Conservation (phyloP, 2,888 invertebrate genomes). For the Sphecodes monilicornis region DNA sequence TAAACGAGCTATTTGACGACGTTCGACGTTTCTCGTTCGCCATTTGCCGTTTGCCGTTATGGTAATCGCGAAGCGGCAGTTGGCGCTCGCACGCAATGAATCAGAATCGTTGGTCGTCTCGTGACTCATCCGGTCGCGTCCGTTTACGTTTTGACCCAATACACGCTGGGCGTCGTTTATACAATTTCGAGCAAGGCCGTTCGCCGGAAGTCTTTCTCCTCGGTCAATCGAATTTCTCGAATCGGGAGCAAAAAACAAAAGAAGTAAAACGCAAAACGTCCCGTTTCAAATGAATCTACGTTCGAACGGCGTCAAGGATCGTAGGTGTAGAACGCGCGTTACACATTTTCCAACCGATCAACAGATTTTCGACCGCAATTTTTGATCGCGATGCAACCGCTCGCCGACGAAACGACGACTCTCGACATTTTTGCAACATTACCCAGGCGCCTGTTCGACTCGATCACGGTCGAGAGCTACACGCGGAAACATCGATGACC, state of each 20-base stretch:
- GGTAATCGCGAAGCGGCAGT: slow-evolving; percentile 49
- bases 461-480: not conserved
- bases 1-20: slow-evolving; percentile 2
- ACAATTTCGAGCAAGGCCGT: slow-evolving; percentile 51
- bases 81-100: slow-evolving; percentile 44
- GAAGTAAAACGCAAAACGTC: too few species aligned
- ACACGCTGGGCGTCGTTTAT: slow-evolving; percentile 41
- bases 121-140: slow-evolving; percentile 46
- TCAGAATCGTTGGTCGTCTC: slow-evolving; percentile 57
- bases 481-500: slow-evolving; percentile 2
- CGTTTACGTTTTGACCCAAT: slow-evolving; percentile 45
- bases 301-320: too few species aligned
- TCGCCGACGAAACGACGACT: not conserved
- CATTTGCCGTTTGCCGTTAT: slow-evolving; percentile 37
- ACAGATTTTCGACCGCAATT: not conserved
- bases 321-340: not conserved
- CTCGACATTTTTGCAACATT: not conserved
- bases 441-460: not conserved
- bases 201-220: not conserved
- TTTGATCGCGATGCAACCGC: not conserved
- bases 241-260: not conserved
- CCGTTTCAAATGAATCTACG: too few species aligned
- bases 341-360: not conserved
- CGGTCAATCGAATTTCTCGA: not conserved
- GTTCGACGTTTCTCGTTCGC: slow-evolving; percentile 22